Conservation (phyloP, 64 coral and sea anemone species). For the Stichodactyla helianthus region DNA sequence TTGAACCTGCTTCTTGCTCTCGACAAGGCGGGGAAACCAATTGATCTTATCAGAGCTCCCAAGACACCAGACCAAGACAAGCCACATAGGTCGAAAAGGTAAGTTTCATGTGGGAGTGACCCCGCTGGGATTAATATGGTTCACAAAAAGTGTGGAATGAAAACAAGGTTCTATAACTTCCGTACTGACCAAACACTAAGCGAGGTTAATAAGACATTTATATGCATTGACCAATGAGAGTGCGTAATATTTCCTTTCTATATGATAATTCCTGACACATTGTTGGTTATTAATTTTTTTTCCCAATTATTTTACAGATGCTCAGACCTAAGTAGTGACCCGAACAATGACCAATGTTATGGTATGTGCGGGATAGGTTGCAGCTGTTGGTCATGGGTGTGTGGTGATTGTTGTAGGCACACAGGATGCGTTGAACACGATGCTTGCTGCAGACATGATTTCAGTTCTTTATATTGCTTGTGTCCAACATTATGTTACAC, state of each 20-base stretch:
- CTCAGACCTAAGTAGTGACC: neutral
- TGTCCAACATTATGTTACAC: too few relatives aligned
- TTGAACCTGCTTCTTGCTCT: slow-evolving; percentile 29
- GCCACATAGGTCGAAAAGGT: neutral
- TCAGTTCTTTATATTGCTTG: too few relatives aligned
- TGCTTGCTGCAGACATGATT: slow-evolving; percentile 10
- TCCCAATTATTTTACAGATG: neutral
- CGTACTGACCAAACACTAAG: too few relatives aligned
- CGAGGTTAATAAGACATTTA: too few relatives aligned
- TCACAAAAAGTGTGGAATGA: too few relatives aligned
- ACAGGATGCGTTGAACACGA: slow-evolving; percentile 28
- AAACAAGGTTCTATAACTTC: too few relatives aligned
- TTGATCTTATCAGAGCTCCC: neutral
- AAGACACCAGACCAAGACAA: neutral
- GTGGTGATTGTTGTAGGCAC: slow-evolving; percentile 27
- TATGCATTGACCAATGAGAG: too few relatives aligned
- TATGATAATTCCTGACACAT: too few relatives aligned
- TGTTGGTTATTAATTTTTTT: too few relatives aligned
- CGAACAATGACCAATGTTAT: slow-evolving; percentile 6
- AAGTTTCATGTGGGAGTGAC: neutral
- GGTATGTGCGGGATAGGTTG: slow-evolving; percentile 29
- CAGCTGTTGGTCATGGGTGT: slow-evolving; percentile 23
- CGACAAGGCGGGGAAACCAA: slow-evolving; percentile 22
- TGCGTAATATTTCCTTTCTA: too few relatives aligned
- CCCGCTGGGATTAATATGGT: too few relatives aligned